Base-by-base conservation (phyloP, 1,140 invertebrate genomes). In the Eciton burchellii region DNA sequence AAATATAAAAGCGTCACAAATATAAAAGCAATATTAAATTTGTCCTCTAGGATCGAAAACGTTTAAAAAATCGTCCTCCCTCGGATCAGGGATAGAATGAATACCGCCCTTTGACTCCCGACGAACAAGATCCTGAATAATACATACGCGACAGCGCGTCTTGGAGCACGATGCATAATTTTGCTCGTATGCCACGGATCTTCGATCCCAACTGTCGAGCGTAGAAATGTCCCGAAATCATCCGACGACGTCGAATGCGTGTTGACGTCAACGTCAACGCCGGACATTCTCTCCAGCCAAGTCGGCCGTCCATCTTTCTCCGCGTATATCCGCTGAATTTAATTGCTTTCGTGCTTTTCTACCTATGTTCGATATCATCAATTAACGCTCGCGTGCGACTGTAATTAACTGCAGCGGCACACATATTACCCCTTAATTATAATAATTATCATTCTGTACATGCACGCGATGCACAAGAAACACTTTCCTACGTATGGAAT, bases 21-120 rank as follows among this genome's bases (percentile, higher is more conserved):
- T 59, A 57, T 71, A 52, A 62, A 60, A 65, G 74, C 73, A 85
- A 85, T 81, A 81, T 81, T 77, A 81, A 73, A 85, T 79, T 79
- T 79, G 70, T 79, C 74, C 49, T 70, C 63, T 56, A 45, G 63
- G 47, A 79, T 70, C 70, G 74, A 79, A 79, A 79, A 79, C 74
- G 52, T 79, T 79, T 79, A 79, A 70, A 79, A 70, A 79, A 49
- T 49, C 63, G 63, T 21, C 1, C 19, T 19, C n/a, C 62, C 63
- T 14, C 21, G 74, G 62, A 77, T 47, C 19, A 26, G 74, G 70
- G 63, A 49, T 79, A 29, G 66, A 79, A 79, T 79, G 49, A 79
- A 70, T 79, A n/a, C 49, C 74, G 74, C 45, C 49, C 62, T 79
- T 79, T 35, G 56, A 56, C 74, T 70, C 35, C n/a, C 49, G 49